phyloP scores from a whole-genome alignment of 1,140 invertebrate genomes.

The Kradibia gibbosae region DNA sequence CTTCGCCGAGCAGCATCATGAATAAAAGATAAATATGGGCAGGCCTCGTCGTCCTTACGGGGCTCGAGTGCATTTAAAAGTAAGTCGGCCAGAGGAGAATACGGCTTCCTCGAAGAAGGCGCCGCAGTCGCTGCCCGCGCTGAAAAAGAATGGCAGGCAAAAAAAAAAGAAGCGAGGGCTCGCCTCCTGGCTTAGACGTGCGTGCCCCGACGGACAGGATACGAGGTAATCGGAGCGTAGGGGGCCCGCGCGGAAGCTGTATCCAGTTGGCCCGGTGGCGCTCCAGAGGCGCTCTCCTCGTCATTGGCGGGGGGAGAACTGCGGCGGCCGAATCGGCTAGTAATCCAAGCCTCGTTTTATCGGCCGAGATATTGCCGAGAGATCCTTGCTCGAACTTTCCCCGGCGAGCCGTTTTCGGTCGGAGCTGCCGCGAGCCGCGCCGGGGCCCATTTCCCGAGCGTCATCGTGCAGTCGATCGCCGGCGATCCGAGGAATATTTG shows the following conservation, averaged over 20 bases:
- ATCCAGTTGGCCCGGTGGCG: slow-evolving; percentile 17
- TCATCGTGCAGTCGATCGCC: slow-evolving; percentile 4
- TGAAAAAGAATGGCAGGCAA: background rate
- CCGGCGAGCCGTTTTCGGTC: background rate
- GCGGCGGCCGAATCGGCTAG: slow-evolving; percentile 35
- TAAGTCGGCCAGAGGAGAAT: too few species aligned
- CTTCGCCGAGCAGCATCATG: too few species aligned
- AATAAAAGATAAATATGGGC: too few species aligned
- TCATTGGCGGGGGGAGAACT: too few species aligned
- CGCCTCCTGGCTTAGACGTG: background rate
- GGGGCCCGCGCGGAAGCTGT: slow-evolving; percentile 7
- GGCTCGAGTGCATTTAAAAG: too few species aligned
- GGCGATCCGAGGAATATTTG: background rate
- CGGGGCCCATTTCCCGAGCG: slow-evolving; percentile 18
- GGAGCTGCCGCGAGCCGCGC: background rate
- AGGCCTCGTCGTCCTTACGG: too few species aligned
- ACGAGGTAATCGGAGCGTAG: slow-evolving; percentile 29
- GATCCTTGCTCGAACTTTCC: slow-evolving; percentile 16
- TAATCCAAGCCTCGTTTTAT: slow-evolving; percentile 46
- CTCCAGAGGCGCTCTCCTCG: slow-evolving; percentile 18
- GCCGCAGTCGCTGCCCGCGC: background rate
- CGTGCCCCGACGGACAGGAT: background rate
- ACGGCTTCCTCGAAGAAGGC: background rate
- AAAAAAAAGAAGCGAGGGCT: background rate
- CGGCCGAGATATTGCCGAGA: background rate